Percentiles rank a stretch among this genome's conserved stretches.
Conservation (phyloP, 2,113 vertebrate genomes). For the Pterocles orientalis region DNA sequence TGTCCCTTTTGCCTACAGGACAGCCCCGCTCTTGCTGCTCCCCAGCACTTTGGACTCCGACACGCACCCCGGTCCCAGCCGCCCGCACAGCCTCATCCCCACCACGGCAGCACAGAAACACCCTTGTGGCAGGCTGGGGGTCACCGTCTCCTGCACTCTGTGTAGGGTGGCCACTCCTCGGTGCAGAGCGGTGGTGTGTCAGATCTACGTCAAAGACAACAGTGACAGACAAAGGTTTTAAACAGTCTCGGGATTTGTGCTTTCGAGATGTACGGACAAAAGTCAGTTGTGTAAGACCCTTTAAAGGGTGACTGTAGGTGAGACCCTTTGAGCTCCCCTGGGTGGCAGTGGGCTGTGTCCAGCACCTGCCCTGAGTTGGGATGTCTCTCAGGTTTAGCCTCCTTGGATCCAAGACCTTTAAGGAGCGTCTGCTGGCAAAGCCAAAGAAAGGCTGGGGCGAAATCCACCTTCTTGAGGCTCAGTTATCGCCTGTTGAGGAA, state of each 20-base stretch:
- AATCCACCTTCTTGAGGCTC: too few species aligned
- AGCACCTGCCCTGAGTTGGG: too few species aligned
- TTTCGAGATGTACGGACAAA: not conserved
- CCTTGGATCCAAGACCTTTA: too few species aligned
- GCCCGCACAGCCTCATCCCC: not conserved
- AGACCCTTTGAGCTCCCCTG: too few species aligned
- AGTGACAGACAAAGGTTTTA: not conserved
- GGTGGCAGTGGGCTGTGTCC: too few species aligned
- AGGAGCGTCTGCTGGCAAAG: too few species aligned
- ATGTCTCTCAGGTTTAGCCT: too few species aligned
- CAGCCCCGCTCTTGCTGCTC: not conserved
- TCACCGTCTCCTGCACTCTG: not conserved
- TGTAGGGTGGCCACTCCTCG: fast-evolving
- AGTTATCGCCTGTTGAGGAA: too few species aligned
- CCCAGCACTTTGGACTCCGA: not conserved
- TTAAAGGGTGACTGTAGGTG: too few species aligned
- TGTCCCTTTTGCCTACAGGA: not conserved
- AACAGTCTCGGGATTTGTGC: not conserved
- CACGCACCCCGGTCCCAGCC: not conserved
- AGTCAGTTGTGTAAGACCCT: too few species aligned
- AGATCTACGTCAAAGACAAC: not conserved
- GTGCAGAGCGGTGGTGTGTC: not conserved
- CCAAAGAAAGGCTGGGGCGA: too few species aligned
- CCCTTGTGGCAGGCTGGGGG: not conserved
- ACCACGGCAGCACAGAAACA: not conserved